phyloP scores from a whole-genome alignment of 2,888 invertebrate species.

The Sipha maydis region DNA sequence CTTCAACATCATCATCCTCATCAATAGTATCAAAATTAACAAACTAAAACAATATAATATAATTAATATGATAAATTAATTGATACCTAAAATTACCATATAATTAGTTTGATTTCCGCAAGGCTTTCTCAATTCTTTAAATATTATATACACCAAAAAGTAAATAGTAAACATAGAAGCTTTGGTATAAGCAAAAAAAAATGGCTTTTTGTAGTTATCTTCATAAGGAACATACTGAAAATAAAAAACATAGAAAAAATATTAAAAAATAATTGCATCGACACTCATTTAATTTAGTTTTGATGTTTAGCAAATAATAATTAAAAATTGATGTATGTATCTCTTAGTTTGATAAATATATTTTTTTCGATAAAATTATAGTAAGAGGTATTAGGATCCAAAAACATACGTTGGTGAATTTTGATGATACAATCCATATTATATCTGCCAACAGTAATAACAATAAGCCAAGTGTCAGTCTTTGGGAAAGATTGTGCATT shows the following conservation, averaged over 20 bases:
- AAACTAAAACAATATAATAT: constrained; percentile 36
- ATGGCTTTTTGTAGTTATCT: constrained; percentile 89
- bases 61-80: not conserved
- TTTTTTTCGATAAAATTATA: not conserved
- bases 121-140: constrained; percentile 84
- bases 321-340: not conserved
- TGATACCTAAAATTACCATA: constrained; percentile 71
- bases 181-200: constrained; percentile 94
- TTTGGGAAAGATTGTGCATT: constrained; percentile 75
- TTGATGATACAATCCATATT: constrained; percentile 95
- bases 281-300: too few species aligned
- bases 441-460: constrained; percentile 90
- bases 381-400: not conserved
- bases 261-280: not conserved
- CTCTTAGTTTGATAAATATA: not conserved
- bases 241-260: constrained; percentile 64
- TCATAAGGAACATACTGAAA: constrained; percentile 81
- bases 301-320: not conserved
- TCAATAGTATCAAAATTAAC: constrained; percentile 47
- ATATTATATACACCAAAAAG: constrained; percentile 70
- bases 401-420: constrained; percentile 85
- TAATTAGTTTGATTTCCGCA: constrained; percentile 71
- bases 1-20: constrained; percentile 30
- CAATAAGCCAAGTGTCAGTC: constrained; percentile 84
- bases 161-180: constrained; percentile 94